Base-by-base conservation (phyloP, 23 tunicate species). In the Trididemnum clinides region DNA sequence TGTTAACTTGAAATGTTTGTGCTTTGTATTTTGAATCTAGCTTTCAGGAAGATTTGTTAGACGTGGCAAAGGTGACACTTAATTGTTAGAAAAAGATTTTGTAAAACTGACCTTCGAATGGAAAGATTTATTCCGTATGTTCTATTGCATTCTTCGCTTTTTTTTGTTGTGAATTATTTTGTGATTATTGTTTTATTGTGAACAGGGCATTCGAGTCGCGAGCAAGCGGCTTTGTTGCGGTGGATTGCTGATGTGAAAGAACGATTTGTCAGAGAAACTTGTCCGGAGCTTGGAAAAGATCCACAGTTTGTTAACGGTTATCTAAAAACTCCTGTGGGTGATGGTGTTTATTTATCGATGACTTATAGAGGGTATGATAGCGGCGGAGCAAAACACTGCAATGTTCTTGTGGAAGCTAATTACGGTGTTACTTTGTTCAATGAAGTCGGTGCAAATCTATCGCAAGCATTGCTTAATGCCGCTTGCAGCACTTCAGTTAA, bases 191-290 rank as follows among this genome's bases (percentile, higher is more conserved):
- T n/a, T n/a, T n/a, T n/a, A n/a, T n/a, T n/a, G n/a, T n/a, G n/a
- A n/a, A n/a, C n/a, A 90, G 95, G 96, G 72, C 96, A 91, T 65
- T 82, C 90, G 4, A 49, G 50, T 15, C 50, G 85, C 34, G 96
- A 91, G 44, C 70, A 74, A 34, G 73, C 39, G 21, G 76, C 86
- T 39, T 25, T 91, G 23, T 57, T 15, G 49, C 22, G 21, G 19
- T 51, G 69, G 77, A 39, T 91, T 28, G 44, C 57, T n/a, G 90
- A 91, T 70, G 83, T 82, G 19, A 84, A 91, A 75, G 81, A 65
- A 15, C 31, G 33, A 34, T 50, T 81, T 18, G 30, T 86, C 0
- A 49, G 74, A 51, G 33, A 33, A 19, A 39, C 88, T 2, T 91
- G 96, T 64, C 88, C 96, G 4, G 36, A 82, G 6, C 75, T 91